These are phyloP conservation scores for Drosophila miranda DNA, from an alignment of 1,140 invertebrate species.

Conservation along the genomic window DNA sequence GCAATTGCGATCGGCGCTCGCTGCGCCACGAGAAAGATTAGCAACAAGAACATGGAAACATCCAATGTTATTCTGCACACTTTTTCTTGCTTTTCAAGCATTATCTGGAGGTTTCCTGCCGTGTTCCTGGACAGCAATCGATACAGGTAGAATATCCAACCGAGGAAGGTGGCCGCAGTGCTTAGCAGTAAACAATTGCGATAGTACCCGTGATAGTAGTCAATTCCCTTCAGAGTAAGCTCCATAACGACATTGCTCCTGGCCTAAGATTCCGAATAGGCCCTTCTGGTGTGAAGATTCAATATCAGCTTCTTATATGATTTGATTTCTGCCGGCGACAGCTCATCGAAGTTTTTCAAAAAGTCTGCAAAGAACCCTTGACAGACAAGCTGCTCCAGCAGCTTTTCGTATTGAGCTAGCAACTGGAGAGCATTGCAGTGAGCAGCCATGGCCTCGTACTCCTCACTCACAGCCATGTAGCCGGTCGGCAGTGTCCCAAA, in stretches of 20 bases:
- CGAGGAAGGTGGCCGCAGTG: constrained; percentile 86
- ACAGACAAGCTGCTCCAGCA: constrained; percentile 43
- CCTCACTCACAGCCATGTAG: constrained; percentile 84
- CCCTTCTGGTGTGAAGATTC: neutral
- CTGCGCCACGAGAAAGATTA: constrained; percentile 51
- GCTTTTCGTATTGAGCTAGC: constrained; percentile 86
- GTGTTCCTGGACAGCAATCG: constrained; percentile 34
- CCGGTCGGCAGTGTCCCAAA: constrained; percentile 88
- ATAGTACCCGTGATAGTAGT: constrained; percentile 91
- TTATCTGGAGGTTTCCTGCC: neutral
- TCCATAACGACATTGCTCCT: constrained; percentile 48
- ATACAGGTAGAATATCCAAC: constrained; percentile 86
- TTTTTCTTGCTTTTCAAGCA: neutral
- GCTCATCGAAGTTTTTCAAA: constrained; percentile 35
- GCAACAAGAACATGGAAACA: constrained; percentile 12
- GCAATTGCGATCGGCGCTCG: constrained; percentile 48
- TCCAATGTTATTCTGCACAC: neutral
- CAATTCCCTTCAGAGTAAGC: constrained; percentile 85
- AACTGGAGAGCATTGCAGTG: constrained; percentile 90
- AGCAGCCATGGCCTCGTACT: constrained; percentile 86
- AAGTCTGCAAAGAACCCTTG: constrained; percentile 49
- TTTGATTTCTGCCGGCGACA: constrained; percentile 18
- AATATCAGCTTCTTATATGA: constrained; percentile 4
- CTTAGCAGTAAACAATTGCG: constrained; percentile 85
- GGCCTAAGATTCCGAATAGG: neutral